These are phyloP conservation scores for Trichonephila clavipes DNA, from an alignment of 1,140 invertebrate genomes.

Conservation along the genomic window DNA sequence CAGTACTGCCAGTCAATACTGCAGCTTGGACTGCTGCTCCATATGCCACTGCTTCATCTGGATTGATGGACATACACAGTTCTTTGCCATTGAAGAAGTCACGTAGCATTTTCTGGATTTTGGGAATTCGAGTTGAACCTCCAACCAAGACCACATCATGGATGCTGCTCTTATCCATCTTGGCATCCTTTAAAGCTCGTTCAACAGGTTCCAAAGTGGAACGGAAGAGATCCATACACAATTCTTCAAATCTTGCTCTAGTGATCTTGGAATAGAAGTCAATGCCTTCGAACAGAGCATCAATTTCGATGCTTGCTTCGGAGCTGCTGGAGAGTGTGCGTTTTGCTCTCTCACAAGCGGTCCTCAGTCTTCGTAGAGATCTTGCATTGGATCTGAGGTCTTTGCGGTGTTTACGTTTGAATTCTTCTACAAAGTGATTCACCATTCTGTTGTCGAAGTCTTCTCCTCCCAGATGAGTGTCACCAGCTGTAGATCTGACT, in stretches of 20 bases:
- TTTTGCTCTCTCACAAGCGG: too few relatives aligned
- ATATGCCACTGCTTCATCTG: conserved; percentile 84
- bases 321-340: conserved; percentile 83
- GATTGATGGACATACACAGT: conserved; percentile 85
- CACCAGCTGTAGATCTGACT: too few relatives aligned
- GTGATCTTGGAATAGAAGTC: too few relatives aligned
- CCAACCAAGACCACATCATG: too few relatives aligned
- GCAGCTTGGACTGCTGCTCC: conserved; percentile 84
- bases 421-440: conserved; percentile 97
- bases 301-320: conserved; percentile 84
- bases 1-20: conserved; percentile 80
- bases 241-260: too few relatives aligned
- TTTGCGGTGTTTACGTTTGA: conserved; percentile 91
- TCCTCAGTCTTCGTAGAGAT: too few relatives aligned
- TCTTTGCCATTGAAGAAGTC: conserved; percentile 83
- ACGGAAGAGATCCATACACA: too few relatives aligned
- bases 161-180: too few relatives aligned
- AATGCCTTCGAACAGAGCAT: conserved; percentile 80
- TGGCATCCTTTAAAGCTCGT: too few relatives aligned
- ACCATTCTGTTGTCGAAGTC: conserved; percentile 93
- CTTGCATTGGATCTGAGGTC: too few relatives aligned
- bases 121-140: conserved; percentile 81
- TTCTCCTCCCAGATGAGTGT: too few relatives aligned
- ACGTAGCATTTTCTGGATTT: conserved; percentile 80
- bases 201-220: too few relatives aligned